phyloP scores from a whole-genome alignment of 2,113 vertebrate species.

The Oreochromis niloticus region DNA sequence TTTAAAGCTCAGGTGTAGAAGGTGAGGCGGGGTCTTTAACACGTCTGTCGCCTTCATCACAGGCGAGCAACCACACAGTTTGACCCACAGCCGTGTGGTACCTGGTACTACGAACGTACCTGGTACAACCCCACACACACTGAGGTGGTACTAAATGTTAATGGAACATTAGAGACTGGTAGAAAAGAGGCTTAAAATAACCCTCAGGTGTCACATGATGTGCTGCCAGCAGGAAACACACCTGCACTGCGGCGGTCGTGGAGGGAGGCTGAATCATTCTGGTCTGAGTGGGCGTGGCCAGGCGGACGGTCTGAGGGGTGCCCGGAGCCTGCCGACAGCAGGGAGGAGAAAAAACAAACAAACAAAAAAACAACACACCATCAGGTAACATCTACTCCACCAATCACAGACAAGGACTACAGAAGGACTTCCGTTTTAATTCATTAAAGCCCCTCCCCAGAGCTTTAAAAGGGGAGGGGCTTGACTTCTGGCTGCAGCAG shows the following conservation, averaged over 20 bases:
- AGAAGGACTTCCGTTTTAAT: background rate
- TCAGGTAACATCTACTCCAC: background rate
- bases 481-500: background rate
- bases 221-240: background rate
- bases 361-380: background rate
- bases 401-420: background rate
- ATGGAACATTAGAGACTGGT: background rate
- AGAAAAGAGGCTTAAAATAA: background rate
- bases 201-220: background rate
- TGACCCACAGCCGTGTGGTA: background rate
- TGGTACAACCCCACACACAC: background rate
- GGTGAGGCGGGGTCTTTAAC: background rate
- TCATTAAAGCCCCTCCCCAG: background rate
- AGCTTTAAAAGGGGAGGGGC: background rate
- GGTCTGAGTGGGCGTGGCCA: slow-evolving; percentile 63
- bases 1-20: background rate
- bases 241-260: slow-evolving; percentile 30
- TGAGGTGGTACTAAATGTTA: background rate
- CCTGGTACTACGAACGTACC: background rate
- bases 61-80: background rate
- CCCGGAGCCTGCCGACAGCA: slow-evolving; percentile 51
- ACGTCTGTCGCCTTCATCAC: background rate
- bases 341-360: background rate
- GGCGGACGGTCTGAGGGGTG: slow-evolving; percentile 60
- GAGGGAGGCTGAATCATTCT: slow-evolving; percentile 71